Base-by-base conservation (phyloP, 2,797 vertebrate genomes). In the Leptodactylus fallax region DNA sequence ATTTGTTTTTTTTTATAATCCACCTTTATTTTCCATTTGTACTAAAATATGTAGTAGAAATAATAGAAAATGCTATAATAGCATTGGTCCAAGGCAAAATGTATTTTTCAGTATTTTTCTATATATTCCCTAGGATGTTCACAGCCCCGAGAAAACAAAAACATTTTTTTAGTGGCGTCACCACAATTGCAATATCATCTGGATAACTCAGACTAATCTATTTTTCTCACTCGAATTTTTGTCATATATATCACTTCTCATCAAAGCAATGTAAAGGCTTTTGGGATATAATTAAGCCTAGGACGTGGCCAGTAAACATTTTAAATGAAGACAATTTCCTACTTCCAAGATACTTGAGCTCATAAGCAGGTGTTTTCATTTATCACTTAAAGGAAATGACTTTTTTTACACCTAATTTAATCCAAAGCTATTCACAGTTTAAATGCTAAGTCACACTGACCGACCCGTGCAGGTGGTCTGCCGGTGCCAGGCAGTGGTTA, bases 351-450 rank as follows among this genome's bases (percentile, higher is more conserved):
- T 76, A 95, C 95, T 91, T 95, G 94, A 96, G 97, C 95, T 89
- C 81, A 91, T 87, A 92, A 95, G 96, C 97, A 99, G 97, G 97
- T 99, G 98, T 97, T 96, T 96, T 95, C 96, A 96, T 98, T 98
- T 97, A 97, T 96, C 95, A 94, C 95, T 93, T 93, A 95, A 95
- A 98, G 98, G 98, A 99, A 99, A 99, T 99, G 97, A 97, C 97
- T 99, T 98, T 95, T 97, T 98, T 98, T 98, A 99, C 98, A 99
- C 98, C 97, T 98, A 99, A 99, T 99, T 99, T 98, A 97, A 99
- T 96, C 96, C 95, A 96, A 97, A 98, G 96, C 97, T 97, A 98
- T 97, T 99, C 97, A 95, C 96, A 96, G 95, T 98, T 97, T 97
- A 97, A 95, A 97, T 95, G 96, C 95, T 96, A 95, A 91, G 96